Base-by-base conservation (phyloP, 2,797 vertebrate species). In the Notolabrus celidotus region DNA sequence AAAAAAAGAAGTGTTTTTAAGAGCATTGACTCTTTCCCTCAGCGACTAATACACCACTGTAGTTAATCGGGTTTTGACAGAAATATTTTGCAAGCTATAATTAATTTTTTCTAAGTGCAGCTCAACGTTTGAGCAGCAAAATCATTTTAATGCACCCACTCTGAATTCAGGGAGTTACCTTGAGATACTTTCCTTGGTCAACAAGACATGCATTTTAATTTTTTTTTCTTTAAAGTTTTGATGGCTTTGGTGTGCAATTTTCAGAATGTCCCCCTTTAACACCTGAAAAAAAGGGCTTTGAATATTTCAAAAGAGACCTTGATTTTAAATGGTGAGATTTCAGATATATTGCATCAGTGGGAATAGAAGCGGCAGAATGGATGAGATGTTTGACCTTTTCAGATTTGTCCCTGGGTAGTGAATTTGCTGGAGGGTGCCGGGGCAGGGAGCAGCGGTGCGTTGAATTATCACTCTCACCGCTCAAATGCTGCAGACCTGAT, bases 361-460 rank as follows among this genome's bases (percentile, higher is more conserved):
- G 85, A 90, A 85, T 83, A 67, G 63, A 79, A 76, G 82, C 72
- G 72, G 83, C 29, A 75, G 74, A 85, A 91, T 83, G 84, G 86
- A 93, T 90, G 89, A 92, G 90, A 88, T 86, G 86, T 91, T 88
- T 93, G 92, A 93, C 93, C 93, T 94, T 93, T 93, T 88, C 90
- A 85, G 81, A 87, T 86, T 87, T 73, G 86, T 93, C 90, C 90
- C 89, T 75, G 77, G 90, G 84, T 91, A 83, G 89, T 85, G 86
- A 89, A 91, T 94, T 85, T 93, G 90, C 93, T 87, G 71, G 82
- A 86, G 89, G 90, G 87, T 80, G 76, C 71, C 64, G 22, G 80
- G 81, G 72, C 81, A 88, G 76, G 69, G 79, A 87, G 84, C 87
- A 89, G 83, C 75, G 60, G 82, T 68, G 86, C 85, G 67, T 91